These are phyloP conservation scores for Drosophila quasianomalipes DNA, from an alignment of 2,888 invertebrate genomes.

Conservation along the genomic window DNA sequence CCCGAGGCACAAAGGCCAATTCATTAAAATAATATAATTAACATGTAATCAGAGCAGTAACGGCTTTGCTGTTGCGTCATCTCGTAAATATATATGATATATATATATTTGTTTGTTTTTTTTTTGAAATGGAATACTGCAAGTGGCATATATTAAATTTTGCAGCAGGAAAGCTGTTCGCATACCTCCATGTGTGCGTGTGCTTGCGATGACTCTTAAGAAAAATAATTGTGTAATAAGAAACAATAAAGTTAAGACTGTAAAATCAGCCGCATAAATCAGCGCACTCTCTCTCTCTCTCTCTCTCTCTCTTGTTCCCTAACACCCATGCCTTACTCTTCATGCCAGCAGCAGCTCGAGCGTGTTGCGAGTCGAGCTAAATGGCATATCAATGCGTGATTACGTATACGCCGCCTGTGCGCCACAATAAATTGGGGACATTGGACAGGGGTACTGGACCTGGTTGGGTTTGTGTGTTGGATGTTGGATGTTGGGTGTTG, in stretches of 20 bases:
- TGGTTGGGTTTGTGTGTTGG: slow-evolving; percentile 2
- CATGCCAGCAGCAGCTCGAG: slow-evolving; percentile 22
- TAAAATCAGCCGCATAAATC: slow-evolving; percentile 72
- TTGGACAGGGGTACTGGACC: neutral
- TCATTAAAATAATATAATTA: slow-evolving; percentile 67
- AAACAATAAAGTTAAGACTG: slow-evolving; percentile 71
- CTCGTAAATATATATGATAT: slow-evolving; percentile 37
- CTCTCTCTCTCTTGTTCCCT: neutral
- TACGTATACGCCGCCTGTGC: slow-evolving; percentile 75
- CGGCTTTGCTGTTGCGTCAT: slow-evolving; percentile 38
- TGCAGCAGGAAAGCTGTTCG: neutral
- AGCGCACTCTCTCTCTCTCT: slow-evolving; percentile 6
- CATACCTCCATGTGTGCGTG: neutral
- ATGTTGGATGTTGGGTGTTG: neutral
- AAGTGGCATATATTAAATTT: slow-evolving; percentile 55
- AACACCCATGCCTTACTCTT: neutral
- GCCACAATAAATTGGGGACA: slow-evolving; percentile 60
- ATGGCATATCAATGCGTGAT: slow-evolving; percentile 81
- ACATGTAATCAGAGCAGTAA: slow-evolving; percentile 76
- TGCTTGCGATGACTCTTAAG: slow-evolving; percentile 26
- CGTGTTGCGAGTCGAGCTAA: slow-evolving; percentile 50
- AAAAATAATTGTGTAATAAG: slow-evolving; percentile 60
- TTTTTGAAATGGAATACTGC: slow-evolving; percentile 43
- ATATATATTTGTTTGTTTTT: neutral
- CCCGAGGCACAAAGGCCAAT: slow-evolving; percentile 40